Evolutionary conservation across 2,797 vertebrate genomes (phyloP).

Genomic region (Alauda arvensis): DNA sequence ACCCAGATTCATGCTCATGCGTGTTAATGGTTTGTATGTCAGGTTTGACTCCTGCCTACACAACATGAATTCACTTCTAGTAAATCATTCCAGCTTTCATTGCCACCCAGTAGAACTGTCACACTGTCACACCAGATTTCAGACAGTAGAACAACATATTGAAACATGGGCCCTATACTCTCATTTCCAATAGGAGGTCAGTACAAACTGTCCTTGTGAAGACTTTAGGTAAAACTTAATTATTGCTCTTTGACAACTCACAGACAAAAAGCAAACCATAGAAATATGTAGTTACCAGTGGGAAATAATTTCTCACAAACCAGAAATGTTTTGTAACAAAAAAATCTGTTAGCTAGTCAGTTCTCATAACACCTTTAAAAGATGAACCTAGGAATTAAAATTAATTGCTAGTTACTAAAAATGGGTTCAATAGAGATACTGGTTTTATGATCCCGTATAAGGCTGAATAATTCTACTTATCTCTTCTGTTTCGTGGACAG

Average conservation of each 20-base stretch:
- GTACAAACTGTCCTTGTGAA: background rate
- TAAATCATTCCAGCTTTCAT: background rate
- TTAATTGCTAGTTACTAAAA: background rate
- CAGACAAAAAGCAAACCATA: background rate
- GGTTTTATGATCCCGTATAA: background rate
- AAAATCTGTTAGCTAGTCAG: background rate
- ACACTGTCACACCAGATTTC: background rate
- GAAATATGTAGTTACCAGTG: background rate
- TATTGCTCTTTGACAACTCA: background rate
- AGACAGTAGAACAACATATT: background rate
- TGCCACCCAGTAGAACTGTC: background rate
- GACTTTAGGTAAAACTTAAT: background rate
- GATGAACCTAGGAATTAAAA: background rate
- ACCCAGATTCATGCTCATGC: rapidly evolving
- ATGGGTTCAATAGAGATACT: background rate
- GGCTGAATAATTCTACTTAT: background rate
- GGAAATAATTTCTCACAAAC: background rate
- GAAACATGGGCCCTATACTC: background rate
- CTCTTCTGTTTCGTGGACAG: background rate
- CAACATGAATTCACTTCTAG: background rate
- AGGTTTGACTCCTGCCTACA: background rate
- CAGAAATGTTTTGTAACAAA: background rate
- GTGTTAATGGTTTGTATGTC: background rate
- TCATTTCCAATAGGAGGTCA: background rate
- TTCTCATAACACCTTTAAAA: background rate